Evolutionary conservation across 2,888 invertebrate genomes (phyloP), one percentile per base, ranked within the genome.

Genomic region (Tigriopus californicus): DNA sequence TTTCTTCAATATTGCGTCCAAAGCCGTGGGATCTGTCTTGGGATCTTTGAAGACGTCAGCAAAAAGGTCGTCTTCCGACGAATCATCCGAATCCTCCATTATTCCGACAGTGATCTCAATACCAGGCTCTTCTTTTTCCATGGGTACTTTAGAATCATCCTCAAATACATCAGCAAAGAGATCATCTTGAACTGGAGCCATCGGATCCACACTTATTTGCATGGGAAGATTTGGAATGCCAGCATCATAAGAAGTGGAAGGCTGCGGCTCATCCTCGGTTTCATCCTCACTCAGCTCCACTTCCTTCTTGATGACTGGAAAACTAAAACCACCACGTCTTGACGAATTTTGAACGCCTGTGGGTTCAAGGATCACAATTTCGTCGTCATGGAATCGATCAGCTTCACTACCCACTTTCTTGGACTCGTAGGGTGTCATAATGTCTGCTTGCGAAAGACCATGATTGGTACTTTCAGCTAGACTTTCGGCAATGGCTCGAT

Each of bases 191-290:
- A 42, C 60, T 12, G 60, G 18, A 22, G 56, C 41, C 12, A n/a
- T 58, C 13, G 41, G 11, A 58, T 58, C 55, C 15, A 59, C 12
- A 71, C 8, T 33, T 33, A 33, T 33, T 33, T 33, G 4, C 8
- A 33, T 33, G 33, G 33, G 8, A 5, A 8, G 8, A 33, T 8
- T 33, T 33, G 33, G 33, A 8, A 33, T 3, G 33, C 33, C 8
- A 33, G 33, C 33, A 33, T n/a, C n/a, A n/a, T 33, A 8, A 8
- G 33, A 33, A 5, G 33, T 33, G 33, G 33, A 33, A 33, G 33
- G 33, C 33, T 33, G 33, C 3, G 33, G 33, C 33, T 33, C 33
- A 11, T 76, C 75, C 64, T 77, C 70, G 61, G 70, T 69, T 60
- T 59, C 53, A 11, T 18, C 15, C 22, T 49, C 49, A 13, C 22